Evolutionary conservation across 2,113 vertebrate species (phyloP).

Genomic region (Anhinga anhinga): DNA sequence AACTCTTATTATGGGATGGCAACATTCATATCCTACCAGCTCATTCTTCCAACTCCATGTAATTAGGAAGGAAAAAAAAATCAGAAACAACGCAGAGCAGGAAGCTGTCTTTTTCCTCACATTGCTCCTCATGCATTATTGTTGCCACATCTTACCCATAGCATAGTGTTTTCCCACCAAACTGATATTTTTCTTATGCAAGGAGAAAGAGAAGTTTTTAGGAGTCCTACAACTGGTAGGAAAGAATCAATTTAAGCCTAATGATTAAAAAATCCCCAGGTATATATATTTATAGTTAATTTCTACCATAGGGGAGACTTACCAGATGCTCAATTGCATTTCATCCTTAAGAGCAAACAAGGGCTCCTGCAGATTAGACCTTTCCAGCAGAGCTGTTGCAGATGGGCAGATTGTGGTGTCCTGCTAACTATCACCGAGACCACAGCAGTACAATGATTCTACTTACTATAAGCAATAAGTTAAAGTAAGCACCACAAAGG

Average conservation of each 20-base stretch:
- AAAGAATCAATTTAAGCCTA: conserved; percentile 14
- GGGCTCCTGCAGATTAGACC: conserved; percentile 14
- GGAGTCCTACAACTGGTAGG: not conserved
- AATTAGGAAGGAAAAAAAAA: not conserved
- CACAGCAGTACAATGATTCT: not conserved
- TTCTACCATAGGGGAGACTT: not conserved
- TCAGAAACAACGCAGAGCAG: not conserved
- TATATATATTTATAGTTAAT: not conserved
- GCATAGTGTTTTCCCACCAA: not conserved
- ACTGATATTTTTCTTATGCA: not conserved
- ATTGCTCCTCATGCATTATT: not conserved
- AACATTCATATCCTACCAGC: not conserved
- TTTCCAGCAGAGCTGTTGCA: conserved; percentile 18
- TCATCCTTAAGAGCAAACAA: conserved; percentile 30
- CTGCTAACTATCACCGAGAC: not conserved
- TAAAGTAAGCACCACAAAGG: not conserved
- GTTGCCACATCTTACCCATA: not conserved
- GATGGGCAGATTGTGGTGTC: not conserved
- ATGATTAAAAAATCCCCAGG: conserved; percentile 1
- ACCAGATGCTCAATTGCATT: conserved; percentile 39
- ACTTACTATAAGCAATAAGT: not conserved
- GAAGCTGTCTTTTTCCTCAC: not conserved
- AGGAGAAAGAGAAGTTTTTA: not conserved
- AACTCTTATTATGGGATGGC: not conserved
- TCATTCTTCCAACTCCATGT: not conserved